Evolutionary conservation across 2,888 invertebrate species (phyloP), one percentile per base, ranked within the genome.

Genomic region (Calliphora vomitoria): DNA sequence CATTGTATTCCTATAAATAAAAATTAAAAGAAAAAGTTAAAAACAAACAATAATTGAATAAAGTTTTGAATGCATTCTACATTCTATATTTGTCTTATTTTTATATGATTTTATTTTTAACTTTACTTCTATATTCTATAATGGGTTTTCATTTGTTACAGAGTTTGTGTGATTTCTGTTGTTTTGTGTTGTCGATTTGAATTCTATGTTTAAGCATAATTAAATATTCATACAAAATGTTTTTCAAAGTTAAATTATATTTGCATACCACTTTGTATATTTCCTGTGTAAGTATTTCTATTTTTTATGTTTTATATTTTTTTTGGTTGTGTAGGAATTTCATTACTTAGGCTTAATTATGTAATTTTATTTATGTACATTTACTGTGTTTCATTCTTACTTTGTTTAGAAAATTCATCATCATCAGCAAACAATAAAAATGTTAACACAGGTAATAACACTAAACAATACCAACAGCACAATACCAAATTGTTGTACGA

Each of bases 1-100:
- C 90, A 91, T 93, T 93, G 90, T 93, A 93, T 91, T 93, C 92
- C 94, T 93, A 88, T 4, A 91, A 91, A 18, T 15, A 86, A 82
- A 79, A n/a, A n/a, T n/a, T n/a, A n/a, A n/a, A n/a, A n/a, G n/a
- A n/a, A 44, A 35, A 66, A 74, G 31, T 50, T 35, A 13, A 18
- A 47, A 68, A 47, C 55, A 44, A 62, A 44, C 1, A 62, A 69
- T 2, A 60, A 64, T 75, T n/a, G 47, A 74, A 69, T 60, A 15
- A 41, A 60, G 0, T 71, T 53, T 1, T 41, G 25, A 82, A 83
- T 41, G 50, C n/a, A 80, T 20, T 62, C 72, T 18, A 18, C 15
- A 20, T 62, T n/a, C n/a, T 62, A 25, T 13, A 44, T 31, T 10
- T 64, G 11, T n/a, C 6, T 55, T 8, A 31, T n/a, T 72, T 55